phyloP scores from a whole-genome alignment of 2,888 invertebrate species.

The Notodonta ziczac region DNA sequence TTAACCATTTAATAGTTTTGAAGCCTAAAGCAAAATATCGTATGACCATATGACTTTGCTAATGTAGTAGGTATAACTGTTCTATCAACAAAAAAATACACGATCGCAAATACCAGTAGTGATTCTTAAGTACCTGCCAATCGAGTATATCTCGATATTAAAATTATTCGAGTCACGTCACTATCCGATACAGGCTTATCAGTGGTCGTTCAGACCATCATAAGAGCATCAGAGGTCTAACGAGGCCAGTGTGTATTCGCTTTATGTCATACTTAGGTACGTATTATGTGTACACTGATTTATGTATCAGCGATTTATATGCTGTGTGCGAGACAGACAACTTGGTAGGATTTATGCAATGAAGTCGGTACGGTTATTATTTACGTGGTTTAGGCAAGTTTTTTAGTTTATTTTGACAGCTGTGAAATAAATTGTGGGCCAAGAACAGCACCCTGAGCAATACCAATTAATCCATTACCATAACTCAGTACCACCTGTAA shows the following conservation, averaged over 20 bases:
- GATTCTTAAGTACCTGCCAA: conserved; percentile 4
- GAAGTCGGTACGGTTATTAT: conserved; percentile 23
- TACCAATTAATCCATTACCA: background rate
- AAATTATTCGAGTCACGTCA: conserved; percentile 21
- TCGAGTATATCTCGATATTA: conserved; percentile 1
- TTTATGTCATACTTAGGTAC: conserved; percentile 25
- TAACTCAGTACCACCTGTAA: too few species aligned
- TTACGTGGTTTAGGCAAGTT: conserved; percentile 17
- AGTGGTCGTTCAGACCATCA: conserved; percentile 46
- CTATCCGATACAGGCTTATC: conserved; percentile 43
- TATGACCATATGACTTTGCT: too few species aligned
- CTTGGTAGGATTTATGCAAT: conserved; percentile 28
- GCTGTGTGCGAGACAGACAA: conserved; percentile 15
- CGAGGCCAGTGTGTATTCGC: conserved; percentile 36
- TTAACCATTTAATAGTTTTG: too few species aligned
- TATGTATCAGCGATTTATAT: conserved; percentile 31
- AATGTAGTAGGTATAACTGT: background rate
- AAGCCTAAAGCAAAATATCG: too few species aligned
- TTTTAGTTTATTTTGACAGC: background rate
- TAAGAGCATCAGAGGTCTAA: conserved; percentile 46
- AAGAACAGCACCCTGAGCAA: background rate
- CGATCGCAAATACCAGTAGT: conserved; percentile 11
- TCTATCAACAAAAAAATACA: background rate
- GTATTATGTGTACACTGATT: conserved; percentile 27
- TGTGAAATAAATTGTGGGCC: background rate